Base-by-base conservation (phyloP, 2,113 vertebrate species). In the Canis aureus region DNA sequence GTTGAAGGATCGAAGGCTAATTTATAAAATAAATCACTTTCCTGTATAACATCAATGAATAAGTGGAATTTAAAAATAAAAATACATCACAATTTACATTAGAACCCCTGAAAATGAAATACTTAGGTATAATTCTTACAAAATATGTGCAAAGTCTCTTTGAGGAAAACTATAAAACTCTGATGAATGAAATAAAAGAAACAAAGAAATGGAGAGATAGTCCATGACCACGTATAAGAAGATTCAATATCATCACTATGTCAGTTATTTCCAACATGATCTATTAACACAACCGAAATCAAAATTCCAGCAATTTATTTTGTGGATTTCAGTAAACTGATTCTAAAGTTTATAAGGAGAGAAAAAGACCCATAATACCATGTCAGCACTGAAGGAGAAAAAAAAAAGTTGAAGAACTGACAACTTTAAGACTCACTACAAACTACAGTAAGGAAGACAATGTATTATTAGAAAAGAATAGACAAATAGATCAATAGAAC, bases 41-140 rank as follows among this genome's bases (percentile, higher is more conserved):
- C 49, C 1, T 82, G 15, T 51, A 11, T 12, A 74, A 32, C 12
- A 57, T 5, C 64, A 94, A 79, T n/a, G 51, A 74, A 87, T 3
- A 86, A n/a, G 53, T n/a, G 5, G 4, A 85, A 96, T 66, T 87
- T 74, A 66, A 93, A 93, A 76, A 64, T 38, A 23, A 64, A 81
- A 91, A 66, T 10, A 81, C 7, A 38, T 11, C 59, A 49, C 17
- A 4, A 93, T 32, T 86, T 80, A 90, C 3, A 25, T 49, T 85
- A 67, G 32, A 25, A 73, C 2, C 3, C 22, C 12, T 32, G 9
- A 32, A 64, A 86, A 49, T 73, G 55, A 94, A 73, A 81, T 32
- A 53, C 4, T 19, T 87, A 35, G 7, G 25, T 74, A 66, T 66
- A 35, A 29, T 64, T 51, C 32, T n/a, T 71, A 29, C 15, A 74